Evolutionary conservation across 2,113 vertebrate genomes (phyloP).

Genomic region (Vidua chalybeata): DNA sequence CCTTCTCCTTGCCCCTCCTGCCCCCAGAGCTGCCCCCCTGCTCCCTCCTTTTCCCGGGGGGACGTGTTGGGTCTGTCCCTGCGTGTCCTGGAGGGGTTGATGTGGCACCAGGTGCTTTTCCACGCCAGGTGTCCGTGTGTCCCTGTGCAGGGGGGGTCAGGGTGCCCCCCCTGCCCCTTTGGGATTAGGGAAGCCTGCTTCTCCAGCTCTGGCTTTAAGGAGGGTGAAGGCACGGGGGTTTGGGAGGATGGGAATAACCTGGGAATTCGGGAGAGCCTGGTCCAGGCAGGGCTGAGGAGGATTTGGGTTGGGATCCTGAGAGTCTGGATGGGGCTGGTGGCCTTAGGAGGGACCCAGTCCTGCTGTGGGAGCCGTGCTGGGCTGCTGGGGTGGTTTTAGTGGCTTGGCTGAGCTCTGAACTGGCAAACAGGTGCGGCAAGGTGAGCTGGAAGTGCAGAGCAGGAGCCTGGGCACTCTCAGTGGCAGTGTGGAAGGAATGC

Average conservation of each 20-base stretch:
- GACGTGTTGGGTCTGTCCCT: neutral
- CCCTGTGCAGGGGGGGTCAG: fast-evolving
- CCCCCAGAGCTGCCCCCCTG: neutral
- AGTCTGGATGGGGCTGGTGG: neutral
- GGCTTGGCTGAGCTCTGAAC: neutral
- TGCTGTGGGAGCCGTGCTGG: fast-evolving
- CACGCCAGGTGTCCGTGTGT: fast-evolving
- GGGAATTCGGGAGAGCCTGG: neutral
- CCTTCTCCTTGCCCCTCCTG: neutral
- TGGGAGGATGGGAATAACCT: neutral
- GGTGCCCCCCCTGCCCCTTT: neutral
- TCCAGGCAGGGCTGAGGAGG: neutral
- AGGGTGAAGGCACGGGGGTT: neutral
- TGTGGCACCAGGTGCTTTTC: neutral
- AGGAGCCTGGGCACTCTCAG: neutral
- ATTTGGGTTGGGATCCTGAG: neutral
- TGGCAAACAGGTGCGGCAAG: neutral
- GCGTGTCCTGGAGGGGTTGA: neutral
- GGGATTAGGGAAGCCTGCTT: neutral
- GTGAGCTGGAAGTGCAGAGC: neutral
- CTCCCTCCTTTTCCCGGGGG: neutral
- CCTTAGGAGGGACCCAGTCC: fast-evolving
- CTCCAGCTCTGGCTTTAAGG: neutral
- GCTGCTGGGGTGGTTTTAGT: fast-evolving
- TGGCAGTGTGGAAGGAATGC: neutral